Conservation (phyloP, 2,888 invertebrate species). For the Xanthorhoe spadicearia region DNA sequence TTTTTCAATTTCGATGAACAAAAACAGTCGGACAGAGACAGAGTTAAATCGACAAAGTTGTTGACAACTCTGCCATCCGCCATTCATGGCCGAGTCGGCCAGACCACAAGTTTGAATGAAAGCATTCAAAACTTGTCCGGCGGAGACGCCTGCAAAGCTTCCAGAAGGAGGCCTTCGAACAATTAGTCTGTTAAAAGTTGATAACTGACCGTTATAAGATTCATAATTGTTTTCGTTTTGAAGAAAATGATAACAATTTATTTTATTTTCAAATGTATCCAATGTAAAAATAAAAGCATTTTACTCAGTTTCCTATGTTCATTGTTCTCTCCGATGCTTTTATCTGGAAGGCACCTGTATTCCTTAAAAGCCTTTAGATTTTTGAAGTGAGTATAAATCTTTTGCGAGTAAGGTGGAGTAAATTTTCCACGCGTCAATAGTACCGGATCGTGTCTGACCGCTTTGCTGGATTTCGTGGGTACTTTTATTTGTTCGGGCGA, state of each 20-base stretch:
- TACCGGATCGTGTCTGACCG: slow-evolving; percentile 36
- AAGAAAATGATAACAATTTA: not conserved
- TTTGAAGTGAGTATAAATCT: slow-evolving; percentile 45
- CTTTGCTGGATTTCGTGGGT: slow-evolving; percentile 37
- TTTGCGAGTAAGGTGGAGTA: slow-evolving; percentile 39
- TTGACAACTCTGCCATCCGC: slow-evolving; percentile 64
- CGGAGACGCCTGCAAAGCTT: slow-evolving; percentile 36
- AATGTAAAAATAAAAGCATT: slow-evolving; percentile 11
- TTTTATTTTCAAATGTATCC: not conserved
- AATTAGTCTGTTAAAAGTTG: slow-evolving; percentile 42
- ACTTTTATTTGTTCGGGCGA: slow-evolving; percentile 41
- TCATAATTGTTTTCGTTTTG: not conserved
- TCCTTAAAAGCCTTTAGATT: slow-evolving; percentile 44
- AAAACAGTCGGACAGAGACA: slow-evolving; percentile 55
- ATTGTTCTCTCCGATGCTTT: slow-evolving; percentile 18
- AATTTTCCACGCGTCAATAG: slow-evolving; percentile 49
- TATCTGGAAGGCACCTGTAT: slow-evolving; percentile 28
- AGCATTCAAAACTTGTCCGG: slow-evolving; percentile 70
- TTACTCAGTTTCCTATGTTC: slow-evolving; percentile 3
- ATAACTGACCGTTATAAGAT: slow-evolving; percentile 8
- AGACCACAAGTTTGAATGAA: slow-evolving; percentile 71
- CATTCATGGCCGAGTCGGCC: slow-evolving; percentile 62
- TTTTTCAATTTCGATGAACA: slow-evolving; percentile 47
- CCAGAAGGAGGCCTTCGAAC: slow-evolving; percentile 34
- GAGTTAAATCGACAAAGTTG: slow-evolving; percentile 74